Base-by-base conservation (phyloP, 2,797 vertebrate species). In the Rhadinocentrus ornatus region DNA sequence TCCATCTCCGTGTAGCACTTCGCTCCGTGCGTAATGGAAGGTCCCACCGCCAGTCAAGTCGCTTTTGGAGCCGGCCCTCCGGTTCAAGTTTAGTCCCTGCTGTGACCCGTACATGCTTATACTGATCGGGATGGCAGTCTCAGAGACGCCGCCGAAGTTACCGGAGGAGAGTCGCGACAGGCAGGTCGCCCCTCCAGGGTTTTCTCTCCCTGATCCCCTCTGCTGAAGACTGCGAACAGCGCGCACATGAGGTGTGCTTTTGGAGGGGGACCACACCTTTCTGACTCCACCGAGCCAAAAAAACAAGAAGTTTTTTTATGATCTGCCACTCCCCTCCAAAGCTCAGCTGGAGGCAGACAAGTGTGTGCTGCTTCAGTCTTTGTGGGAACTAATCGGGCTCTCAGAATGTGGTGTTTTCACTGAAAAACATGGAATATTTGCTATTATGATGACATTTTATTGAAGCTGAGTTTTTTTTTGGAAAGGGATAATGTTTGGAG, bases 71-170 rank as follows among this genome's bases (percentile, higher is more conserved):
- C 63, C 69, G 53, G 3, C 2, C 61, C 71, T 75, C 20, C 82
- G 80, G 6, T 4, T 9, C 62, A 54, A 13, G 65, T 78, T 77
- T 20, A 93, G 78, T 20, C 0, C 81, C 27, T 70, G 87, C 31
- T 93, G 91, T 1, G 93, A 93, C 3, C 83, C 92, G 82, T 77
- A 79, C 0, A 18, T 0, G 50, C 83, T 94, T 93, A 93, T 93
- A 0, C 1, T 80, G 57, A 32, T 41, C 16, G 1, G 26, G n/a
- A 37, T 31, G 0, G 50, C 46, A 27, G 69, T 39, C 50, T n/a
- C 24, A 26, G 48, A 69, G 15, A 6, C 62, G 55, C 2, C 6
- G 63, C 6, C 48, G 61, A 31, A 73, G 27, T 22, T 11, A 31
- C 34, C 13, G 44, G 26, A 37, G 41, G 13, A 8, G 48, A 54